Evolutionary conservation across 2,888 invertebrate genomes (phyloP), one percentile per base, ranked within the genome.

Genomic region (Dichetophora obliterata): DNA sequence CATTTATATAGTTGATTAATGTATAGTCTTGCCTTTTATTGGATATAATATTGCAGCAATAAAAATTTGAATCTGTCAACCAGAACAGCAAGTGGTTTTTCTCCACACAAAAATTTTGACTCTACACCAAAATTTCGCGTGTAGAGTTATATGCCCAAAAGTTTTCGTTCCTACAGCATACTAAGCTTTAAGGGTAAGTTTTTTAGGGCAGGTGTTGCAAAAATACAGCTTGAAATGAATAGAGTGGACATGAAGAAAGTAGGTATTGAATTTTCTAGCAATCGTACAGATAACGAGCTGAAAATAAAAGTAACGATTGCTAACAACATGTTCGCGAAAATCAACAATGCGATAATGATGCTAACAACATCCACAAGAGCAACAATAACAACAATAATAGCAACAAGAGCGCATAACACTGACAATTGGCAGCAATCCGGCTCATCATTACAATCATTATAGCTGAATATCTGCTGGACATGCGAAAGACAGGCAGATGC

Each of bases 271-370:
- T 59, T 74, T 54, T 65, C 37, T 31, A 34, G 24, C 74, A 74
- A 74, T 74, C 72, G 34, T 3, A 37, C 31, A 66, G 74, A 66
- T 74, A 74, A 74, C 66, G 16, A 74, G 34, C 24, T 34, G 43
- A 52, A 74, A 74, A 73, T 48, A 37, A 73, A 48, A 73, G 63
- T 61, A 73, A 48, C 63, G 61, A 50, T 19, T 73, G 72, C 14
- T 59, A 50, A 48, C 50, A 34, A 68, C 50, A 27, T 19, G 24
- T 50, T 37, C 27, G 48, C 59, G 43, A 54, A 72, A 52, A 61
- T 70, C 54, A 57, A 71, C 37, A 71, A 54, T 22, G 19, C 37
- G 11, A 75, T 68, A 68, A 68, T 66, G 65, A 65, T 50, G 65
- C n/a, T 37, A 57, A 22, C 54, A 61, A 59, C 61, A 68, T 14